Base-by-base conservation (phyloP, 2,888 invertebrate species). In the Leptodirus hochenwartii region DNA sequence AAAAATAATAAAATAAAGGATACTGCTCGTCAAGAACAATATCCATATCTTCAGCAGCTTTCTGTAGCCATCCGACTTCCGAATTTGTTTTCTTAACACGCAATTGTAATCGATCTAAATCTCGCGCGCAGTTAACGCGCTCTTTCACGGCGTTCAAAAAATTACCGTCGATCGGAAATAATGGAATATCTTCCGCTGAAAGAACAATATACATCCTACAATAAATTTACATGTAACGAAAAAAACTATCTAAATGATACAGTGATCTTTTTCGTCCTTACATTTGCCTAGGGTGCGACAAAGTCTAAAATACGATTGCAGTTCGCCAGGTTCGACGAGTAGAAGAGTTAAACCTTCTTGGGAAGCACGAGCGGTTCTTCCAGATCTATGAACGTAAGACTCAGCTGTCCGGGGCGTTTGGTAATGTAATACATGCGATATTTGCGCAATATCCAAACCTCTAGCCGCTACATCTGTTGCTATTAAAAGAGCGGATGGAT, bases 401-500 rank as follows among this genome's bases (percentile, higher is more conserved):
- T 96, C 95, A 5, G 84, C 81, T 0, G 93, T 93, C 43, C 81
- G 69, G 0, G 95, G 95, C 20, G 95, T 90, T 40, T 66, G 93
- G 58, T 93, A 98, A 54, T 98, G 98, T 37, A 98, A 66, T 2
- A 98, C 95, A 58, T 95, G 90, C 41, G 93, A 74, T 2, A 98
- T 78, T 42, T 74, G 67, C 1, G 88, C 84, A 43, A 98, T 91
- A 58, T 98, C 98, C 25, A 98, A 58, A 0, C 98, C 98, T 33
- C 98, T 66, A 0, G 98, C 93, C 1, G 98, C 96, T 4, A 99
- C 95, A 61, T 98, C 98, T 0, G 93, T 96, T 3, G 96, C 76
- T 34, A 98, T 67, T 17, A 98, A 56, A 5, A 98, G 51, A 0
- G 80, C 76, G 38, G 67, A 64, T 0, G 69, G 63, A 41, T 71